Percentiles rank a stretch among this genome's conserved stretches.
Conservation (phyloP, 1,140 invertebrate genomes). For the Zaprionus tsacasi region DNA sequence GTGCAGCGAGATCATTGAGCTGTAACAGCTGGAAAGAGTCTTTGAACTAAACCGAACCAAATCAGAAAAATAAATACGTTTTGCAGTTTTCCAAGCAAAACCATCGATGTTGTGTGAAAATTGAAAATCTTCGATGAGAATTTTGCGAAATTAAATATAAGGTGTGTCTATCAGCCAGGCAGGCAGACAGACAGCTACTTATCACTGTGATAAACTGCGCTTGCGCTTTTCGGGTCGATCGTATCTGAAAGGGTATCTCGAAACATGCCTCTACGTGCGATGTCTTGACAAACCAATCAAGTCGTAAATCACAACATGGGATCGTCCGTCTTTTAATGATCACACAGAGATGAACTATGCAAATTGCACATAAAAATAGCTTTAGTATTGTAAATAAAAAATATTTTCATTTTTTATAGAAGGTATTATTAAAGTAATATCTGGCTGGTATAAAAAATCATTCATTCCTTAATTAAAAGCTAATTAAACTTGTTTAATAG, state of each 20-base stretch:
- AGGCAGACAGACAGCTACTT: constrained; percentile 36
- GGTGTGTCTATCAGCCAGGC: constrained; percentile 11
- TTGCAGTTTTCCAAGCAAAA: constrained; percentile 46
- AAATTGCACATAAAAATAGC: constrained; percentile 1
- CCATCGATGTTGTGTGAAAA: constrained; percentile 17
- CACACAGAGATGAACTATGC: neutral
- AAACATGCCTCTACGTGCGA: neutral
- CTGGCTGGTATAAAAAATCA: neutral
- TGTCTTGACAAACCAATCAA: constrained; percentile 2
- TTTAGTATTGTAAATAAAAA: neutral
- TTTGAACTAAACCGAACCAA: constrained; percentile 66
- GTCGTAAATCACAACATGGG: constrained; percentile 6
- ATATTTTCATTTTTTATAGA: too few species aligned
- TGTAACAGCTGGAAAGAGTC: constrained; percentile 63
- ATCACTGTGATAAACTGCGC: constrained; percentile 44
- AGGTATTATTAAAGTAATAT: neutral
- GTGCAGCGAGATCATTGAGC: constrained; percentile 52
- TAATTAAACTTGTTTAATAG: neutral
- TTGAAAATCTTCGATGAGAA: constrained; percentile 18
- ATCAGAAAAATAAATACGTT: constrained; percentile 59
- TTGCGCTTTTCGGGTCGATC: constrained; percentile 29
- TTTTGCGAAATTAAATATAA: neutral
- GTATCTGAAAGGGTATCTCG: constrained; percentile 20
- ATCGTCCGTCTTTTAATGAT: constrained; percentile 5
- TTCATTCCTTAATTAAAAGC: neutral